Evolutionary conservation across 2,888 invertebrate genomes (phyloP), one percentile per base, ranked within the genome.

Genomic region (Metellina segmentata): DNA sequence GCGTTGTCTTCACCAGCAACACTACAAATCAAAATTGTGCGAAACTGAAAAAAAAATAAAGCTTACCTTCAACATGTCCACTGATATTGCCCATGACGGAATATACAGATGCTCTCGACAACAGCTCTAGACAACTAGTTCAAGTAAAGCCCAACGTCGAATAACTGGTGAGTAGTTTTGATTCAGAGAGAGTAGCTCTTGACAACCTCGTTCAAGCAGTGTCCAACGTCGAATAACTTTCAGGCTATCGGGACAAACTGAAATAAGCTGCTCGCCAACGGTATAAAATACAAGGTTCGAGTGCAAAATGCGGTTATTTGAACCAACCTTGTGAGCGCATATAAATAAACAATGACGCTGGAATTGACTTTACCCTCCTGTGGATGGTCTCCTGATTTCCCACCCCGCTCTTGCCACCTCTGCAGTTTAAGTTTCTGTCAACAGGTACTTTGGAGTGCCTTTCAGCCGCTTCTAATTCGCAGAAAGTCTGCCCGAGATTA

Each of bases 251-350:
- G 51, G 78, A 16, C 34, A 48, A 86, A 70, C 70, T 86, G 11
- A 81, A 70, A 90, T 85, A 90, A 51, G 13, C 20, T n/a, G n/a
- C 13, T 7, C 53, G 34, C 9, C 16, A 34, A 61, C 61, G 53
- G 79, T 81, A 85, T 86, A 81, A 86, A 91, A 91, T 91, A 91
- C 90, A 91, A 91, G 90, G 86, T 86, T 86, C 77, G 90, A 61
- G 86, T 86, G 53, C 86, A 86, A 86, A 91, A 81, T 86, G 48
- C 90, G 74, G 74, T 90, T 74, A 90, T 85, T 85, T 85, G 75
- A 81, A 85, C 81, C 48, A 78, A 51, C 90, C 90, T 86, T 91
- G 90, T 75, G 49, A 11, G 75, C 34, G 81, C 71, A 75, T 86
- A 90, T 85, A 90, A 78, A 85, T 79, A 90, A 90, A 90, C 86